These are phyloP conservation scores for Epirrhoe tristata DNA, from an alignment of 2,888 invertebrate species.

Conservation along the genomic window DNA sequence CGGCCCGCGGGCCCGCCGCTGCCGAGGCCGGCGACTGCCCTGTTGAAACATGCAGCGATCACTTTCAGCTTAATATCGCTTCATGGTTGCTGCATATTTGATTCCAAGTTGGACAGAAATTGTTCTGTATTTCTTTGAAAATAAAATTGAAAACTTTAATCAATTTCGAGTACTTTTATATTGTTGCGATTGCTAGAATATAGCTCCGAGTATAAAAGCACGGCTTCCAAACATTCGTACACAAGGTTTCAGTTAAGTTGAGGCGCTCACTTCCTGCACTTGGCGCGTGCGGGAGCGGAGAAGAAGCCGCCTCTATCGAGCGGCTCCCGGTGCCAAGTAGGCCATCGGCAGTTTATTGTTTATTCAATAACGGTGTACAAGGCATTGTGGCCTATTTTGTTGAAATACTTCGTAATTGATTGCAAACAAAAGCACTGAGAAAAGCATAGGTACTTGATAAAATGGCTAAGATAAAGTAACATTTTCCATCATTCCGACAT, in stretches of 20 bases:
- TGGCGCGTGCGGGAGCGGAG: constrained; percentile 17
- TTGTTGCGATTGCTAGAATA: neutral
- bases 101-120: constrained; percentile 5
- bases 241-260: neutral
- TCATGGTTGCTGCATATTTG: constrained; percentile 8
- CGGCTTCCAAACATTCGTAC: neutral
- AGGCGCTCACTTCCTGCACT: constrained; percentile 22
- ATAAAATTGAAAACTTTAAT: constrained; percentile 4
- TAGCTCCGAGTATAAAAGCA: constrained; percentile 4
- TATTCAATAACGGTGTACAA: constrained; percentile 26
- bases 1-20: constrained; percentile 15
- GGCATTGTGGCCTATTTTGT: constrained; percentile 11
- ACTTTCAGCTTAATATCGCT: constrained; percentile 14
- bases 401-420: constrained; percentile 6
- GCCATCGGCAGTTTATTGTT: constrained; percentile 34
- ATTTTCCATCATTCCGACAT: no score
- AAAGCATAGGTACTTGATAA: neutral
- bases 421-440: neutral
- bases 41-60: constrained; percentile 23
- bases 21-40: neutral
- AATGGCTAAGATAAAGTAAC: no score
- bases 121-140: constrained; percentile 9
- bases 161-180: neutral
- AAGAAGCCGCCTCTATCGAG: constrained; percentile 27
- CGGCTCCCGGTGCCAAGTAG: constrained; percentile 32